Base-by-base conservation (phyloP, 2,113 vertebrate species). In the Mobula birostris region DNA sequence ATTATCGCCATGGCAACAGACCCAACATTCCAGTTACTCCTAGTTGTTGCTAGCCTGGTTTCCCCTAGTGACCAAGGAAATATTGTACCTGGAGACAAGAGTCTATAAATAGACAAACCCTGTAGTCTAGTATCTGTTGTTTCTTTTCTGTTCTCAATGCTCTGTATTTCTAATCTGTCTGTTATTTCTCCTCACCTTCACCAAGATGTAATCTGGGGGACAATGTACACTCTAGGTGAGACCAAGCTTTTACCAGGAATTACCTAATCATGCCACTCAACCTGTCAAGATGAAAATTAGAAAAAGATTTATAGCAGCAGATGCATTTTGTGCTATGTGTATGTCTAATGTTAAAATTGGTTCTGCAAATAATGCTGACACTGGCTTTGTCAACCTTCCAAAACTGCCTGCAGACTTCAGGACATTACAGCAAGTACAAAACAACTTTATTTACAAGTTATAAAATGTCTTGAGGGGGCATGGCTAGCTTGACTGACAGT, bases 1-100 rank as follows among this genome's bases (percentile, higher is more conserved):
- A 72, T 74, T 74, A 93, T 74, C 21, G 2, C 91, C 72, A 74
- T 29, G 91, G 91, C 91, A 56, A 93, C 68, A 7, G 32, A 70
- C 91, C 91, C 21, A 74, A 74, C 91, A 93, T 93, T 76, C 70
- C 70, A 93, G 91, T 11, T 74, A 72, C 68, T 24, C 5, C 36
- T 24, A 74, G 70, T 93, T 93, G 91, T 93, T 76, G 91, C 24
- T 93, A 24, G 91, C 19, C 70, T 27, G 36, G 70, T 40, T 24
- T 48, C 70, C 40, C 91, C 63, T 74, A 93, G 91, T 40, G 74
- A 93, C 91, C 70, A 76, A 40, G 27, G 70, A 74, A 93, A 93
- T 74, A 93, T 74, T 74, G 91, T 74, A 70, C 68, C 36, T 32
- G 68, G 72, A 72, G 91, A 74, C 14, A 11, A 12, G 32, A 40